Base-by-base conservation (phyloP, 2,797 vertebrate species). In the Schizopygopsis pylzovi region DNA sequence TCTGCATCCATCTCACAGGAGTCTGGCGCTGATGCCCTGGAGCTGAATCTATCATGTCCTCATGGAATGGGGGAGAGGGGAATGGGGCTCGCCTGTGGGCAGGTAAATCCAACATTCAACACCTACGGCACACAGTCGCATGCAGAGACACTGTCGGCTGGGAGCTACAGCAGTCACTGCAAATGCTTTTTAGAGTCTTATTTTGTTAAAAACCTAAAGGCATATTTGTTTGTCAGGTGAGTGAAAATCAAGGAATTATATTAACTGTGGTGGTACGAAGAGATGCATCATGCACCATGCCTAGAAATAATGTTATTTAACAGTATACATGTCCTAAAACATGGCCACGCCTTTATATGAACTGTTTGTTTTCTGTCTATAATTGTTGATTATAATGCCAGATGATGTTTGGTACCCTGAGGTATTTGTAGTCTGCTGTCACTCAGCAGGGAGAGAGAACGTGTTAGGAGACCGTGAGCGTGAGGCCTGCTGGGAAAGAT, bases 21-120 rank as follows among this genome's bases (percentile, higher is more conserved):
- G 85, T 94, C 95, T 90, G 95, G 95, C 90, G 95, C 95, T 33
- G 96, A 97, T 90, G 96, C 96, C 0, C 92, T 96, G 93, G 96
- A 96, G 92, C 92, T 96, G 87, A 96, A 96, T 92, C 91, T 97
- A 72, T 96, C 96, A 0, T 96, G 96, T 91, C 95, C 95, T 89
- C 96, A 97, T 81, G 96, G 97, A 71, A 97, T 97, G 96, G 96
- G 96, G 72, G 97, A 97, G 89, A 93, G 96, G 94, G 97, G 97
- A 90, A 97, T 97, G 96, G 97, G 97, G 47, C 92, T 97, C 89
- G 96, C 97, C 88, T 97, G 96, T 85, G 96, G 97, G 85, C 96
- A 97, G 96, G 97, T 97, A 95, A 87, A 70, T 39, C 25, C 78
- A 87, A 56, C 77, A 70, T 76, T 79, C 73, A 68, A 63, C 56